Percentiles rank a stretch among this genome's conserved stretches.
Conservation (phyloP, 1,140 invertebrate species). For the Drosophila triauraria region DNA sequence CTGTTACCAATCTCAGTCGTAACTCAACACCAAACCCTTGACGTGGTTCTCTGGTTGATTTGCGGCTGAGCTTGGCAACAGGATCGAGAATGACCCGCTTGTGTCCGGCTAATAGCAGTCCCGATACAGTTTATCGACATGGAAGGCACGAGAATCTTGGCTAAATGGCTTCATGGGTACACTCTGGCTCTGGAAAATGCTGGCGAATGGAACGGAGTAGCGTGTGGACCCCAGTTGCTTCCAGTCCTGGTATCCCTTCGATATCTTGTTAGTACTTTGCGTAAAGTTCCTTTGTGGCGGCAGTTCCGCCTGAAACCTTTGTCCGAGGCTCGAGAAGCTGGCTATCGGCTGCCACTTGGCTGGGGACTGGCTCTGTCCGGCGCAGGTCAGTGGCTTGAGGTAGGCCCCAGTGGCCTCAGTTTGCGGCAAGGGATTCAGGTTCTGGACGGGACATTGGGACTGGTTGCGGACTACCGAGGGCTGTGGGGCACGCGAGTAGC, state of each 20-base stretch:
- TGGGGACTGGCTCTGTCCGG: not conserved
- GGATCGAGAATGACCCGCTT: not conserved
- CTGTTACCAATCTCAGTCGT: slow-evolving; percentile 1
- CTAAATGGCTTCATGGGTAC: slow-evolving; percentile 2
- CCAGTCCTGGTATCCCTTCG: not conserved
- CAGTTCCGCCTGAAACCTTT: not conserved
- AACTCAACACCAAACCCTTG: slow-evolving; percentile 4
- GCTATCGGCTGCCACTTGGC: slow-evolving; percentile 16
- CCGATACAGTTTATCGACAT: slow-evolving; percentile 8
- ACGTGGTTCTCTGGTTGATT: not conserved
- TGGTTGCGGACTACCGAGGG: not conserved
- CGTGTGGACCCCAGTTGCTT: not conserved
- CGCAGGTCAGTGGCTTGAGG: slow-evolving; percentile 9
- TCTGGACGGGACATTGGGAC: not conserved
- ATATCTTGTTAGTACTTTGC: not conserved
- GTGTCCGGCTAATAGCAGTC: slow-evolving; percentile 21
- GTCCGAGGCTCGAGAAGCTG: slow-evolving; percentile 10
- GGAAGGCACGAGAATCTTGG: not conserved
- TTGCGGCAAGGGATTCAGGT: not conserved
- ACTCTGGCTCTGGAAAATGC: slow-evolving; percentile 15
- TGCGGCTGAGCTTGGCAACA: slow-evolving; percentile 1
- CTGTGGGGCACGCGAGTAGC: slow-evolving; percentile 39
- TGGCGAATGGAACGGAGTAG: slow-evolving; percentile 12
- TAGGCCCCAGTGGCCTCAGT: slow-evolving; percentile 5
- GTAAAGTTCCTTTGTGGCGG: not conserved